A percentile compares a stretch with the other conserved stretches of the same genome.
phyloP scores from a whole-genome alignment of 2,113 vertebrate species.

The Boleophthalmus pectinirostris region DNA sequence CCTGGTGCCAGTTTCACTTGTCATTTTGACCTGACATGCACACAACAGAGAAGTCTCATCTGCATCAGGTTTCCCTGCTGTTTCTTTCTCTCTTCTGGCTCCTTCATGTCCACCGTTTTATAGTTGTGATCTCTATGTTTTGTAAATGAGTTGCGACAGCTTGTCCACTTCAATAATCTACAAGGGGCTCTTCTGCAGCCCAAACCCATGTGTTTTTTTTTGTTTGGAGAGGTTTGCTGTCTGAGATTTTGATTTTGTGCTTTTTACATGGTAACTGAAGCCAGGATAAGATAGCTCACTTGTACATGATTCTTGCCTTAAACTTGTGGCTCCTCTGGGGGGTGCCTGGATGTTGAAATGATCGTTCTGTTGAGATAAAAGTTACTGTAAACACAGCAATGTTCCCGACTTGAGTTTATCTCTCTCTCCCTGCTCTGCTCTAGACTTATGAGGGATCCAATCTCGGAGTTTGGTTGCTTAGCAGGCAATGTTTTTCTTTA shows the following conservation, averaged over 20 bases:
- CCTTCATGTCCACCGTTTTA: conserved; percentile 39
- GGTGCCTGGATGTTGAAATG: conserved; percentile 26
- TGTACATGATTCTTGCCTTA: conserved; percentile 18
- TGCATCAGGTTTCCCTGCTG: conserved; percentile 34
- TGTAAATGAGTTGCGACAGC: conserved; percentile 54
- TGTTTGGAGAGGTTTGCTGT: conserved; percentile 17
- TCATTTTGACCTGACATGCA: not conserved
- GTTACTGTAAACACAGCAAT: conserved; percentile 45
- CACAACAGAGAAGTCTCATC: conserved; percentile 21
- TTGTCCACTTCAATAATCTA: conserved; percentile 45
- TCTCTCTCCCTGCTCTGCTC: conserved; percentile 18
- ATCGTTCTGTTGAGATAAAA: conserved; percentile 43
- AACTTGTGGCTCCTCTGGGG: conserved; percentile 22
- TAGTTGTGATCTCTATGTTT: conserved; percentile 39
- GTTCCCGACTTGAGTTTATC: conserved; percentile 43
- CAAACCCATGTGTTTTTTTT: conserved; percentile 34
- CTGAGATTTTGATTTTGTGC: conserved; percentile 36
- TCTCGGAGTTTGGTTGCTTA: conserved; percentile 2
- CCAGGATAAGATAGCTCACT: conserved; percentile 36
- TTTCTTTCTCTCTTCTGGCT: conserved; percentile 17
- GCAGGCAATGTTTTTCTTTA: conserved; percentile 2
- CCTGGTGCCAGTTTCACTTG: not conserved
- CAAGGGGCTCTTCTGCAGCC: conserved; percentile 20
- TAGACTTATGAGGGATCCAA: conserved; percentile 1
- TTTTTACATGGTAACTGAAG: conserved; percentile 29